These are phyloP conservation scores for Philhelius pedissequus DNA, from an alignment of 2,888 invertebrate genomes.

Conservation along the genomic window DNA sequence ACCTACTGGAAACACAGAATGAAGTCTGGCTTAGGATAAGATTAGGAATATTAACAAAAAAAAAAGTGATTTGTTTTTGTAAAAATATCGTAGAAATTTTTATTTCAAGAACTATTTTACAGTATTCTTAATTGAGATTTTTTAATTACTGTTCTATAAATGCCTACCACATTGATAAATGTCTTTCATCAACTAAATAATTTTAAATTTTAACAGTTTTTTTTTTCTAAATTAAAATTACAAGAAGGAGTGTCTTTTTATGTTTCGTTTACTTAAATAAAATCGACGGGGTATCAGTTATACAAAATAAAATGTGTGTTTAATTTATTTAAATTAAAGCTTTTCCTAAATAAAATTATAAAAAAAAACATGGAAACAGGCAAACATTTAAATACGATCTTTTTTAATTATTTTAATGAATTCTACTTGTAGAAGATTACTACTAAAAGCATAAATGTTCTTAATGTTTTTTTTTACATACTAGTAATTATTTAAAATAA, in stretches of 20 bases:
- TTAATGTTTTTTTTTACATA: slow-evolving; percentile 34
- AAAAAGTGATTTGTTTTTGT: slow-evolving; percentile 37
- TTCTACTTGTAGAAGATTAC: slow-evolving; percentile 37
- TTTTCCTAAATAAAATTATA: slow-evolving; percentile 55
- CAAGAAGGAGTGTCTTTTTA: slow-evolving; percentile 33
- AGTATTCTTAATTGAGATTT: slow-evolving; percentile 61
- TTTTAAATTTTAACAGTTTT: slow-evolving; percentile 55
- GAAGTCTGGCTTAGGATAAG: too few relatives aligned
- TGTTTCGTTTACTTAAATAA: slow-evolving; percentile 37
- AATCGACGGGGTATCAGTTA: slow-evolving; percentile 42
- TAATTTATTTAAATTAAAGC: slow-evolving; percentile 68
- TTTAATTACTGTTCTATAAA: slow-evolving; percentile 60
- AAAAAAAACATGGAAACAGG: slow-evolving; percentile 44
- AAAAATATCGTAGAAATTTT: slow-evolving; percentile 66
- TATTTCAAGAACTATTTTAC: slow-evolving; percentile 67
- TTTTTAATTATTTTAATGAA: slow-evolving; percentile 14
- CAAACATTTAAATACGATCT: slow-evolving; percentile 55
- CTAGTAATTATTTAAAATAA: slow-evolving; percentile 50
- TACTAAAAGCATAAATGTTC: slow-evolving; percentile 18
- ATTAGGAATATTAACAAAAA: background rate
- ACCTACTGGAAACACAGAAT: too few relatives aligned
- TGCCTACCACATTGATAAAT: slow-evolving; percentile 57
- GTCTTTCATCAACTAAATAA: slow-evolving; percentile 36
- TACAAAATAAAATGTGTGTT: slow-evolving; percentile 47
- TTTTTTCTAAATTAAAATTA: slow-evolving; percentile 60